phyloP scores from a whole-genome alignment of 1,140 invertebrate genomes.

The Drosophila guanche region DNA sequence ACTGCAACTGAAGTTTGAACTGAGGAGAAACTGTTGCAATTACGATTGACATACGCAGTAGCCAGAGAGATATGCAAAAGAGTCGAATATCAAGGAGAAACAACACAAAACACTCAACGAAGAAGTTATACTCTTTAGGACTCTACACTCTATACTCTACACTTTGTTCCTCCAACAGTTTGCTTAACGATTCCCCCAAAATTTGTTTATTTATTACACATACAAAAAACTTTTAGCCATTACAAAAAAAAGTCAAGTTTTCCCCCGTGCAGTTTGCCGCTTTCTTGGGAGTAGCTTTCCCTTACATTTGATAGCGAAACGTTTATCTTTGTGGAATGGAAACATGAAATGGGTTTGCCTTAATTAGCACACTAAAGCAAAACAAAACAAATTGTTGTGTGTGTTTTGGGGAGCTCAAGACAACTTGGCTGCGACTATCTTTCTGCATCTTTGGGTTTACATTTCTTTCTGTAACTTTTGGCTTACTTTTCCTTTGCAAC shows the following conservation, averaged over 20 bases:
- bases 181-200: too few relatives aligned
- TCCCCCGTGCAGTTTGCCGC: background rate
- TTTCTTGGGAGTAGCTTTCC: conserved; percentile 12
- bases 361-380: conserved; percentile 69
- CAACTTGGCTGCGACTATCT: conserved; percentile 27
- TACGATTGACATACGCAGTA: too few relatives aligned
- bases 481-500: conserved; percentile 15
- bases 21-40: too few relatives aligned
- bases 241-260: conserved; percentile 67
- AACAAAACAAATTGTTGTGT: conserved; percentile 52
- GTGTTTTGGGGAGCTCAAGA: conserved; percentile 22
- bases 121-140: too few relatives aligned
- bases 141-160: too few relatives aligned
- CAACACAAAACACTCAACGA: too few relatives aligned
- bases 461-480: too few relatives aligned
- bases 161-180: too few relatives aligned
- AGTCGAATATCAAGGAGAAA: background rate
- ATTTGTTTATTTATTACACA: conserved; percentile 50
- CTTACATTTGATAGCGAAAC: conserved; percentile 31
- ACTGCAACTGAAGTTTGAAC: too few relatives aligned
- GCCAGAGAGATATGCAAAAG: background rate
- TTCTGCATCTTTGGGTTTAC: conserved; percentile 1
- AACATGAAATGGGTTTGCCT: conserved; percentile 74
- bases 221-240: conserved; percentile 57
- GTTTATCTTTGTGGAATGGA: conserved; percentile 54